Evolutionary conservation across 1,140 invertebrate species (phyloP).

Genomic region (Brachionus sp.): DNA sequence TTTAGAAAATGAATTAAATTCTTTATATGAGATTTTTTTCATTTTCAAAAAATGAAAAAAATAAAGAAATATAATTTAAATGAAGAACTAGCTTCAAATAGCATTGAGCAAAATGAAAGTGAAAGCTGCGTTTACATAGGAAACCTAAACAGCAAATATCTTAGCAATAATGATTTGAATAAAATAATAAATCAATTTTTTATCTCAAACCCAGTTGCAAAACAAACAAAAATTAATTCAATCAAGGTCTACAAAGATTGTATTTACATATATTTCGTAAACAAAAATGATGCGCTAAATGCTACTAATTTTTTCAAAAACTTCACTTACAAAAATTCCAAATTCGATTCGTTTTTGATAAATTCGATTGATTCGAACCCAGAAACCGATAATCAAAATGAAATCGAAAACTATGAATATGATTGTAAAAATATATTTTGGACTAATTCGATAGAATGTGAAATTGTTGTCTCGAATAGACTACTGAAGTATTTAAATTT

Average conservation of each 20-base stretch:
- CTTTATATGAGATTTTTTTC: background rate
- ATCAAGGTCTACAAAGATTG: background rate
- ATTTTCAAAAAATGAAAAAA: conserved; percentile 1
- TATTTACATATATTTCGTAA: background rate
- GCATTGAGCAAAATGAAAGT: background rate
- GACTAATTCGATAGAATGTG: background rate
- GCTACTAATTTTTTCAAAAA: background rate
- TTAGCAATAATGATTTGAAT: background rate
- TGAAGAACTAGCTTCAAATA: background rate
- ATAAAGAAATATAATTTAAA: background rate
- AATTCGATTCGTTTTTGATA: background rate
- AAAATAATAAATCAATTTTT: conserved; percentile 11
- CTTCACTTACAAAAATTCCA: background rate
- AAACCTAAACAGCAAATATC: background rate
- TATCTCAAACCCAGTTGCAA: background rate
- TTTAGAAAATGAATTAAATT: background rate
- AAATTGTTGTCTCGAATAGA: conserved; percentile 10
- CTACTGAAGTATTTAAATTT: background rate
- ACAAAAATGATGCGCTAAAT: conserved; percentile 1
- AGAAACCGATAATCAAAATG: background rate
- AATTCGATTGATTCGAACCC: background rate
- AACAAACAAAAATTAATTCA: background rate
- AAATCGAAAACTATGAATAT: background rate
- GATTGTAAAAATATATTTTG: background rate
- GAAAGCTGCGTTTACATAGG: background rate